These are phyloP conservation scores for Cyprinodon brontotheroides DNA, from an alignment of 2,113 vertebrate species.

Conservation along the genomic window DNA sequence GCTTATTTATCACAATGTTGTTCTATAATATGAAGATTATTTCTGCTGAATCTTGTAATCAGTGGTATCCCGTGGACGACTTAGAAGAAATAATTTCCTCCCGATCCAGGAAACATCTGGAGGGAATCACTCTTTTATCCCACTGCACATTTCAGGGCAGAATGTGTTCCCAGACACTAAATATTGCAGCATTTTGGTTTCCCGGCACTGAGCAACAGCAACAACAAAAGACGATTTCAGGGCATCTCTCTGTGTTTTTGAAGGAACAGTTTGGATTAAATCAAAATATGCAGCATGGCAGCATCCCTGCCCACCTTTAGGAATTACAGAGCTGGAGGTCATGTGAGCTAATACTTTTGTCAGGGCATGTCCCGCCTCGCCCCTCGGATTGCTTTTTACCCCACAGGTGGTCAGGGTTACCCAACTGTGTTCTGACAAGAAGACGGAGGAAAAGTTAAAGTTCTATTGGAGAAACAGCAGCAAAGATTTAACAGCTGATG, in stretches of 20 bases:
- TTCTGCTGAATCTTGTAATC: neutral
- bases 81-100: neutral
- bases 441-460: conserved; percentile 11
- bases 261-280: conserved; percentile 40
- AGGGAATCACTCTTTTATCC: conserved; percentile 30
- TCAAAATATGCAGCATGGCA: conserved; percentile 22
- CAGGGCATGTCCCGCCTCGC: conserved; percentile 57
- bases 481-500: neutral
- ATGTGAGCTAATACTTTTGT: conserved; percentile 64
- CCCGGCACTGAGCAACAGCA: conserved; percentile 12
- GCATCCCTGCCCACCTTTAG: neutral
- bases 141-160: conserved; percentile 19
- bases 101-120: conserved; percentile 14
- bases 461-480: conserved; percentile 22
- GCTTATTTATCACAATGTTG: neutral
- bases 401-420: conserved; percentile 27
- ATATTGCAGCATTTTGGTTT: conserved; percentile 19
- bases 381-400: conserved; percentile 52
- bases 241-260: too few species aligned
- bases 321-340: conserved; percentile 65
- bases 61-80: neutral
- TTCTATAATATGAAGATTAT: neutral
- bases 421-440: neutral
- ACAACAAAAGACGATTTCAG: too few species aligned
- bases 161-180: conserved; percentile 33